These are phyloP conservation scores for Tholera decimalis DNA, from an alignment of 2,888 invertebrate genomes.

Conservation along the genomic window DNA sequence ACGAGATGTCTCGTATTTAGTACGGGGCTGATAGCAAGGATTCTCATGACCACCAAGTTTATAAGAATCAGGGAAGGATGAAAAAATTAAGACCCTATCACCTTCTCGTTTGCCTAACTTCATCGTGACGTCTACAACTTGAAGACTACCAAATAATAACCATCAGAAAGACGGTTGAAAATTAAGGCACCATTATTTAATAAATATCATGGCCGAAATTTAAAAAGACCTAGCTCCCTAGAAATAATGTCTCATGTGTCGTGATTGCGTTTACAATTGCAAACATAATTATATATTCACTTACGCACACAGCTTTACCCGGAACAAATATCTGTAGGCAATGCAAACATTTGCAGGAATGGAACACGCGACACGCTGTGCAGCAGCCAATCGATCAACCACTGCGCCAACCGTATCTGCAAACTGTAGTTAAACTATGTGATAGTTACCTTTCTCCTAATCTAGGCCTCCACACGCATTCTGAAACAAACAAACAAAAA, in stretches of 20 bases:
- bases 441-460: conserved; percentile 52
- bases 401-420: no score
- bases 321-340: no score
- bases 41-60: no score
- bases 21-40: background rate
- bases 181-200: background rate
- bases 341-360: no score
- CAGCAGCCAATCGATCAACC: no score
- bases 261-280: no score
- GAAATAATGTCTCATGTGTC: no score
- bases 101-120: background rate
- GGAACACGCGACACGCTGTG: no score
- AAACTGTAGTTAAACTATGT: no score
- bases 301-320: no score
- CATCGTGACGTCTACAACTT: background rate
- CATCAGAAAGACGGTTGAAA: background rate
- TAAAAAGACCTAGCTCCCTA: no score
- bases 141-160: background rate
- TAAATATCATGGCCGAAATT: background rate
- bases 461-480: conserved; percentile 56
- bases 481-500: conserved; percentile 67
- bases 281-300: no score
- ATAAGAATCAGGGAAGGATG: background rate
- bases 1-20: background rate
- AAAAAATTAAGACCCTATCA: background rate